phyloP scores from a whole-genome alignment of 2,888 invertebrate genomes.

The Acanthacorydalis orientalis region DNA sequence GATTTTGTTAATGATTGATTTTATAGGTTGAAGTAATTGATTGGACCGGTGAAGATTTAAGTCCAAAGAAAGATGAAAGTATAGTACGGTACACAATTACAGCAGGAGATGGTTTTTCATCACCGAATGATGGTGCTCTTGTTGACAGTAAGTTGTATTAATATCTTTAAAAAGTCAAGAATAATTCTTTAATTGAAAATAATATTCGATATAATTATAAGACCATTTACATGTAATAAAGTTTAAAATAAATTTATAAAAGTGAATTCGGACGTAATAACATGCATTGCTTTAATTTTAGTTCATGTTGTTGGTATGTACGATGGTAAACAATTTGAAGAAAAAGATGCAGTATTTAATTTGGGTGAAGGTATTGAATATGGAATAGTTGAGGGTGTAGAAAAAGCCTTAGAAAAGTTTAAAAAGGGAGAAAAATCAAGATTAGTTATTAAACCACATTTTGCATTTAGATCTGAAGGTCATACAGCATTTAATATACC shows the following conservation, averaged over 20 bases:
- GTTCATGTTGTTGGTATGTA: constrained; percentile 56
- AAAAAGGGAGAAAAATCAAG: constrained; percentile 61
- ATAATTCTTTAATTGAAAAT: no score
- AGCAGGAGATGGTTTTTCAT: constrained; percentile 50
- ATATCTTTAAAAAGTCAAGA: constrained; percentile 1
- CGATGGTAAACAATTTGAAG: constrained; percentile 55
- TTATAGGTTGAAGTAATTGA: constrained; percentile 56
- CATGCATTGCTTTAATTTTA: constrained; percentile 23
- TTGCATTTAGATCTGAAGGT: constrained; percentile 62
- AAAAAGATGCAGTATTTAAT: constrained; percentile 62
- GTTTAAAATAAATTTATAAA: no score
- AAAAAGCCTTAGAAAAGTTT: constrained; percentile 67
- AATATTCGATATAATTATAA: no score
- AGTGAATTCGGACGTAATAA: no score
- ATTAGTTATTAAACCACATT: constrained; percentile 54
- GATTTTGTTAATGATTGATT: background rate
- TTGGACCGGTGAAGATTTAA: constrained; percentile 82
- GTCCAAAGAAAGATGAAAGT: constrained; percentile 65
- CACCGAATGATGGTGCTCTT: constrained; percentile 66
- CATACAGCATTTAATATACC: constrained; percentile 58
- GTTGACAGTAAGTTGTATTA: constrained; percentile 49
- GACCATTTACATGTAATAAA: no score
- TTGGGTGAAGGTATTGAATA: constrained; percentile 72
- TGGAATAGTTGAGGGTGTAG: constrained; percentile 66
- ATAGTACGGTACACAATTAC: constrained; percentile 57